phyloP scores from a whole-genome alignment of 2,888 invertebrate species.

The Lasioglossum marginatum region DNA sequence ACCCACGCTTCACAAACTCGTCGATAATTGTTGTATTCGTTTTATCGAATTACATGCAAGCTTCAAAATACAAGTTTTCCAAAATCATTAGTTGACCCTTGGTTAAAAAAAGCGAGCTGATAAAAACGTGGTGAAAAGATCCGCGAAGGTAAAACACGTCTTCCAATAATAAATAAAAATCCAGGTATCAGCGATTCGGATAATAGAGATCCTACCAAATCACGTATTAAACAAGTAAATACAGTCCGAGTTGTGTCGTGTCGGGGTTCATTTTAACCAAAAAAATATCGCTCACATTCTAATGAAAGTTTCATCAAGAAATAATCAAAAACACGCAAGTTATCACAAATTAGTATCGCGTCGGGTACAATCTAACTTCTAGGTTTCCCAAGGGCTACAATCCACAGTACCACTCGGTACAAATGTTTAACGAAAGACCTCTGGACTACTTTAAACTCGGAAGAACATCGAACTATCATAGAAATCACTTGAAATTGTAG shows the following conservation, averaged over 20 bases:
- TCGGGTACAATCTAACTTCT: background rate
- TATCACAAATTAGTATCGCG: background rate
- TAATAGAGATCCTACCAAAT: too few relatives aligned
- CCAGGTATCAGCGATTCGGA: background rate
- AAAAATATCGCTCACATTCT: background rate
- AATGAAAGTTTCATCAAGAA: background rate
- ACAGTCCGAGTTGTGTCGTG: background rate
- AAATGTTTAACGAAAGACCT: background rate
- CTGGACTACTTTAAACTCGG: background rate
- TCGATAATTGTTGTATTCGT: slow-evolving; percentile 63
- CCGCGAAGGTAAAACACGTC: too few relatives aligned
- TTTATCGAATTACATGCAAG: slow-evolving; percentile 42
- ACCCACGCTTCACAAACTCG: background rate
- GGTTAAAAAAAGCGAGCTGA: too few relatives aligned
- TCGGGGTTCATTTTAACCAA: background rate
- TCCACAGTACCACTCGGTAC: background rate
- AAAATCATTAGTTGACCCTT: too few relatives aligned
- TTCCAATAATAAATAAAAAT: background rate
- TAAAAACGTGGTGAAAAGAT: too few relatives aligned
- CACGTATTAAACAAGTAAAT: background rate
- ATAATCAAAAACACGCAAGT: background rate
- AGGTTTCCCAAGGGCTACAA: background rate
- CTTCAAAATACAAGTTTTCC: too few relatives aligned
- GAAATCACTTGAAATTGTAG: background rate
- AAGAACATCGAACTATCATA: background rate